These are phyloP conservation scores for Matsumurasca onukii DNA, from an alignment of 1,140 invertebrate species.

Conservation along the genomic window DNA sequence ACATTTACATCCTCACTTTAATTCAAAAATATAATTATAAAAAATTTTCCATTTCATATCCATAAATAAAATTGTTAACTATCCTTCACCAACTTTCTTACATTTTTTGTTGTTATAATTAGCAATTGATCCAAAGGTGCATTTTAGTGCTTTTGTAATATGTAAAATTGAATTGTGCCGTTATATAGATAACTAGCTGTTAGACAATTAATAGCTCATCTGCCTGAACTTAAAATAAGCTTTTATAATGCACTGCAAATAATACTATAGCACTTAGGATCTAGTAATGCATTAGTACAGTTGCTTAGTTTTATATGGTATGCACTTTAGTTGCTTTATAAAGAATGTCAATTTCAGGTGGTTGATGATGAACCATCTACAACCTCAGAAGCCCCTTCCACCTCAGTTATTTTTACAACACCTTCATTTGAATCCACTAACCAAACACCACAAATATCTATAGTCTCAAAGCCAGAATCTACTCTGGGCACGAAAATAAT, in stretches of 20 bases:
- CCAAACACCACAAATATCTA: constrained; percentile 18
- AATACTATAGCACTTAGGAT: neutral
- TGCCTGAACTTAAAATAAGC: too few relatives aligned
- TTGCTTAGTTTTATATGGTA: neutral
- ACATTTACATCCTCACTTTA: too few relatives aligned
- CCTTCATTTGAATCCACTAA: constrained; percentile 14
- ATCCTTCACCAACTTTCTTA: too few relatives aligned
- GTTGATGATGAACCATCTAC: constrained; percentile 24
- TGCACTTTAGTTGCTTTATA: neutral
- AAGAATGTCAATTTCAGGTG: constrained; percentile 24
- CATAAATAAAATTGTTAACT: too few relatives aligned
- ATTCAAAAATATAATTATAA: too few relatives aligned
- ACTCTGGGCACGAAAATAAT: constrained; percentile 16
- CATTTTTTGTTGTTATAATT: too few relatives aligned
- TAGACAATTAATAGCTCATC: too few relatives aligned
- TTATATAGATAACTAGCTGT: too few relatives aligned
- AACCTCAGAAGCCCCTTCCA: constrained; percentile 15
- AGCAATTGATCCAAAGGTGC: too few relatives aligned
- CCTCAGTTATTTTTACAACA: constrained; percentile 17
- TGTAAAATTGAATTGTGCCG: too few relatives aligned
- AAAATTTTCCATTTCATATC: too few relatives aligned
- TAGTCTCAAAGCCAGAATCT: neutral
- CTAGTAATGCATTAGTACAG: neutral
- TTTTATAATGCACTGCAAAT: neutral
- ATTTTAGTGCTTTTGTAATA: too few relatives aligned